phyloP scores from a whole-genome alignment of 2,797 vertebrate genomes.

The Pseudomugil tenellus region DNA sequence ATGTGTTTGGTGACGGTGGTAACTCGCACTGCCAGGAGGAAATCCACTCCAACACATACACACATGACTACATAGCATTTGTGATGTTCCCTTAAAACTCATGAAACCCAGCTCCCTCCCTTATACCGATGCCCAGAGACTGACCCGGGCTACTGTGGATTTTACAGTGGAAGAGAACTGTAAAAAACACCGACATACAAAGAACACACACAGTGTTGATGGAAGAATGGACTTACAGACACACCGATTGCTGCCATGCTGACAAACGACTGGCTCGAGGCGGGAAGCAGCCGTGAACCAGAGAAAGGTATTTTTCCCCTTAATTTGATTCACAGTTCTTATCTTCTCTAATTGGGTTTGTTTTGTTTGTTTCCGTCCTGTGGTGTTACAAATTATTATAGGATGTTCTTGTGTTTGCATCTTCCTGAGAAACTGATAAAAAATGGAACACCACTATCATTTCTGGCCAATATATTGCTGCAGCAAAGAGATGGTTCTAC shows the following conservation, averaged over 20 bases:
- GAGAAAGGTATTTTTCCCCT: conserved; percentile 65
- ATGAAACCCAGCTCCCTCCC: conserved; percentile 20
- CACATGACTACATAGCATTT: conserved; percentile 53
- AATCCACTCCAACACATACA: conserved; percentile 51
- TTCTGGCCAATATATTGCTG: neutral
- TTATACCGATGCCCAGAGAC: conserved; percentile 69
- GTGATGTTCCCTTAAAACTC: conserved; percentile 38
- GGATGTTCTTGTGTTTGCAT: conserved; percentile 14
- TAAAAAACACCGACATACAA: conserved; percentile 47
- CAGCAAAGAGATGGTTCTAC: neutral
- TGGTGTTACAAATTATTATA: conserved; percentile 27
- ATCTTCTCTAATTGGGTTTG: conserved; percentile 40
- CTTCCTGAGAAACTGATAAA: conserved; percentile 1
- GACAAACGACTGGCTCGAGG: conserved; percentile 54
- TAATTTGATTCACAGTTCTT: conserved; percentile 46
- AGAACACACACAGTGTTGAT: conserved; percentile 40
- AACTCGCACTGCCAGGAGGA: conserved; percentile 77
- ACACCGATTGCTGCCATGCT: conserved; percentile 43
- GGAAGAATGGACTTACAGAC: conserved; percentile 49
- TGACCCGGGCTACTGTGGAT: conserved; percentile 74
- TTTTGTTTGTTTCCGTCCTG: conserved; percentile 22
- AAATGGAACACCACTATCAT: neutral
- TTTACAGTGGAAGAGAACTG: conserved; percentile 63
- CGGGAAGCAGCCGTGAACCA: conserved; percentile 46
- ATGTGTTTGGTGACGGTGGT: conserved; percentile 61